Evolutionary conservation across 1,140 invertebrate species (phyloP).

Genomic region (Palaemon carinicauda): DNA sequence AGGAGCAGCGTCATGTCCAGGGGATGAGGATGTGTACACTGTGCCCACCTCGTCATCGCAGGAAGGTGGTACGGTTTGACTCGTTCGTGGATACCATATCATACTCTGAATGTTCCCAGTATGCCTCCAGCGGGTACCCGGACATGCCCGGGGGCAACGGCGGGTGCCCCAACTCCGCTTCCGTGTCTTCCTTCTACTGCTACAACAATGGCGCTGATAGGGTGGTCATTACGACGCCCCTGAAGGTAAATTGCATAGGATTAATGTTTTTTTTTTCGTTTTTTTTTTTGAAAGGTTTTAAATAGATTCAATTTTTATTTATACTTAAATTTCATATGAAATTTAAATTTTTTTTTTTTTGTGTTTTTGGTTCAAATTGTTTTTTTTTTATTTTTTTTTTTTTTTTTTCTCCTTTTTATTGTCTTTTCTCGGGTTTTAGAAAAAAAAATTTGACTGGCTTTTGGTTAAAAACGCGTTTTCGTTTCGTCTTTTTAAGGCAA

Average conservation of each 20-base stretch:
- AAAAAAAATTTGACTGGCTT: no score
- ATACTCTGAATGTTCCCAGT: slow-evolving; percentile 54
- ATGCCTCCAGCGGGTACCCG: slow-evolving; percentile 43
- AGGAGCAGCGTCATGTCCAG: slow-evolving; percentile 18
- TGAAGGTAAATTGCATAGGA: slow-evolving; percentile 31
- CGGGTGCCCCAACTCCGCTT: not conserved
- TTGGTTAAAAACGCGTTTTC: no score
- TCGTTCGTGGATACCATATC: slow-evolving; percentile 59
- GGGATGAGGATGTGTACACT: slow-evolving; percentile 57
- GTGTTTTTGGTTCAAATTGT: no score
- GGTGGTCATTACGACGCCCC: slow-evolving; percentile 1
- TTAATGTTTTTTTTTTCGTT: no score
- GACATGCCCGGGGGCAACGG: not conserved
- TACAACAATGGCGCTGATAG: slow-evolving; percentile 21
- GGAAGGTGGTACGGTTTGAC: slow-evolving; percentile 58
- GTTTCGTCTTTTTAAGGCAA: no score
- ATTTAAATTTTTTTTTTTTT: no score
- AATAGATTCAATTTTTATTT: no score
- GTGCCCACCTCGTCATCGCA: slow-evolving; percentile 53
- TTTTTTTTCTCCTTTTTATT: no score
- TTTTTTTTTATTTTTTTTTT: no score
- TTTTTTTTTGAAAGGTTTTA: no score
- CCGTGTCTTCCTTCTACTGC: slow-evolving; percentile 21
- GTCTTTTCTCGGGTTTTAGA: no score
- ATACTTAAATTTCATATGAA: no score